Evolutionary conservation across 2,797 vertebrate species (phyloP).

Genomic region (Peromyscus nudipes): DNA sequence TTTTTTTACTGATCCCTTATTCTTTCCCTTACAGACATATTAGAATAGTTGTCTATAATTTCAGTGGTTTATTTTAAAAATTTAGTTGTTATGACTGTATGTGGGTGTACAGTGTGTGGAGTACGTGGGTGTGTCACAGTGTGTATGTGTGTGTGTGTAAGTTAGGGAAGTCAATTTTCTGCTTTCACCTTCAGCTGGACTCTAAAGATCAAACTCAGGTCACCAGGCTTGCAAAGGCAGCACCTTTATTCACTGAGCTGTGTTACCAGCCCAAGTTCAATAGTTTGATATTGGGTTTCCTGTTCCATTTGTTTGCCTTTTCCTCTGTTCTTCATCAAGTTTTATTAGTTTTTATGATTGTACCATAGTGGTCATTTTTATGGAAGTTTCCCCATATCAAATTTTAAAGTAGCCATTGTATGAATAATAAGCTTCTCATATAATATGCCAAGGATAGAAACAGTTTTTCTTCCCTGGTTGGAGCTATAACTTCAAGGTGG

Average conservation of each 20-base stretch:
- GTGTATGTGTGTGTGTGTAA: neutral
- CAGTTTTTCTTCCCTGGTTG: neutral
- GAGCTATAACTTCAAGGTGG: neutral
- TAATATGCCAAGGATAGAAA: neutral
- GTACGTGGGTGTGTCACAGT: neutral
- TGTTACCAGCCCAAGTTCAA: neutral
- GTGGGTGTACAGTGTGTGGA: no score
- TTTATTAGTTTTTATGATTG: neutral
- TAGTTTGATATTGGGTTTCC: neutral
- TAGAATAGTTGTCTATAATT: slow-evolving; percentile 16
- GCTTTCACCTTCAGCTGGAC: neutral
- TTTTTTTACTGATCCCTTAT: neutral
- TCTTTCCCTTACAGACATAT: neutral
- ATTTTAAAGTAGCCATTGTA: slow-evolving; percentile 7
- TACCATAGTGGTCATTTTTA: neutral
- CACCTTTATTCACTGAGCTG: neutral
- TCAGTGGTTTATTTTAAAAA: neutral
- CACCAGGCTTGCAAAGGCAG: no score
- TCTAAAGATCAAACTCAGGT: neutral
- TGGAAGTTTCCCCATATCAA: neutral
- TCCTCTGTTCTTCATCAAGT: neutral
- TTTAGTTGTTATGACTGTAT: neutral
- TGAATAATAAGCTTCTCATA: slow-evolving; percentile 14
- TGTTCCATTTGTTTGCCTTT: neutral
- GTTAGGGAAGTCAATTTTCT: no score